Conservation (phyloP, 2,888 invertebrate genomes). For the Caenorhabditis virilis region DNA sequence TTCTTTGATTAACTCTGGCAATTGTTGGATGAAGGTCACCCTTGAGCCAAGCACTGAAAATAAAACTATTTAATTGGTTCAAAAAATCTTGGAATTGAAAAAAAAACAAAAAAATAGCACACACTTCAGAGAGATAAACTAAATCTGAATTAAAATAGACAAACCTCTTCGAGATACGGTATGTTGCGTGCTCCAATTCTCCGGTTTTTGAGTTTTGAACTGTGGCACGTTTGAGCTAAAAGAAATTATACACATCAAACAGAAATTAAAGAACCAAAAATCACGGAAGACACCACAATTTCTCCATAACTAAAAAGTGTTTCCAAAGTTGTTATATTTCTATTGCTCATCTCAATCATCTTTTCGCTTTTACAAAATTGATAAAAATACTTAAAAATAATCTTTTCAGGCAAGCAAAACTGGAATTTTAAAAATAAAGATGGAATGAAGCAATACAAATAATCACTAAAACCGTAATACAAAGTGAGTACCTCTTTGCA, state of each 20-base stretch:
- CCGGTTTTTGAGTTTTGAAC: constrained; percentile 73
- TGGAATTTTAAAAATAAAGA: too few relatives aligned
- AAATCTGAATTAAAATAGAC: background rate
- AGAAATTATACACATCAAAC: constrained; percentile 17
- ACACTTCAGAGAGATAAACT: too few relatives aligned
- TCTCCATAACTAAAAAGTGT: too few relatives aligned
- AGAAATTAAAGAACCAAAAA: background rate
- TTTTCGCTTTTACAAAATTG: too few relatives aligned
- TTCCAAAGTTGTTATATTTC: too few relatives aligned
- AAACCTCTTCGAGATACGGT: constrained; percentile 90
- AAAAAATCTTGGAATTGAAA: background rate
- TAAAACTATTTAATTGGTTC: background rate
- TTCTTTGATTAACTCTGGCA: constrained; percentile 79
- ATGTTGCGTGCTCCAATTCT: constrained; percentile 85
- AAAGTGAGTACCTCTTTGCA: constrained; percentile 46
- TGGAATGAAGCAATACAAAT: background rate
- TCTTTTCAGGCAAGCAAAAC: background rate
- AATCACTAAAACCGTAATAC: background rate
- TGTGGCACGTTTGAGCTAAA: constrained; percentile 67
- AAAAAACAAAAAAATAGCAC: background rate
- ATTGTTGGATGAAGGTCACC: constrained; percentile 82
- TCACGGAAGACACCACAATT: too few relatives aligned
- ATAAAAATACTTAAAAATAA: too few relatives aligned
- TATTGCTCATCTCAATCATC: too few relatives aligned
- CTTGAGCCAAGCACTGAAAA: constrained; percentile 81